Evolutionary conservation across 2,888 invertebrate species (phyloP).

Genomic region (Tinea trinotella): DNA sequence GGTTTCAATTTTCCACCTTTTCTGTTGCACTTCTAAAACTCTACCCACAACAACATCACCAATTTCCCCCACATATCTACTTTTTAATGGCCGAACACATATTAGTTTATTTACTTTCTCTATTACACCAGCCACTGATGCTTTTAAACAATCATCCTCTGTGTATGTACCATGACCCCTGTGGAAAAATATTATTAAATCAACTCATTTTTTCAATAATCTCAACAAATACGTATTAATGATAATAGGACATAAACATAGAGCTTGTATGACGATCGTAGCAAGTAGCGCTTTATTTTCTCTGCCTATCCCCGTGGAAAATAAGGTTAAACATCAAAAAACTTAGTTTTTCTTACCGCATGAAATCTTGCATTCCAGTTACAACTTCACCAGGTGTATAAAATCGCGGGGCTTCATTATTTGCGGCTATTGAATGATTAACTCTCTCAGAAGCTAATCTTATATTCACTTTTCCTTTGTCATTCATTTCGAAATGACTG

Average conservation of each 20-base stretch:
- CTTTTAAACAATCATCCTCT: slow-evolving; percentile 84
- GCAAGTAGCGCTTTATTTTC: no score
- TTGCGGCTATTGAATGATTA: slow-evolving; percentile 68
- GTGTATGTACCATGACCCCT: slow-evolving; percentile 98
- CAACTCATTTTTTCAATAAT: no score
- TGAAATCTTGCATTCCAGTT: slow-evolving; percentile 84
- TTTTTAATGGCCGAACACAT: slow-evolving; percentile 91
- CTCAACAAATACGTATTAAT: slow-evolving; percentile 15
- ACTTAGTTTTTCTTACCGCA: slow-evolving; percentile 83
- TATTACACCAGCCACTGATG: slow-evolving; percentile 95
- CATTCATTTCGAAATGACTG: no score
- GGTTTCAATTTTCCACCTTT: slow-evolving; percentile 95
- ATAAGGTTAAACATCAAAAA: no score
- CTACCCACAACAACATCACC: slow-evolving; percentile 98
- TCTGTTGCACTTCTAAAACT: slow-evolving; percentile 93
- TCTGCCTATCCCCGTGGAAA: no score
- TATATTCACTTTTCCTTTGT: slow-evolving; percentile 39
- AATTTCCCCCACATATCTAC: slow-evolving; percentile 92
- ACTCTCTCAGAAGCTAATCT: slow-evolving; percentile 77
- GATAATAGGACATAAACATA: no score
- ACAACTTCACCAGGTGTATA: slow-evolving; percentile 93
- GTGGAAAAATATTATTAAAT: slow-evolving; percentile 25
- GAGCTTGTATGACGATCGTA: no score
- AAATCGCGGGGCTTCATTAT: slow-evolving; percentile 75
- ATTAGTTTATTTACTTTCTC: slow-evolving; percentile 96